Evolutionary conservation across 2,113 vertebrate genomes (phyloP), one percentile per base, ranked within the genome.

Genomic region (Anser brachyrhynchus): DNA sequence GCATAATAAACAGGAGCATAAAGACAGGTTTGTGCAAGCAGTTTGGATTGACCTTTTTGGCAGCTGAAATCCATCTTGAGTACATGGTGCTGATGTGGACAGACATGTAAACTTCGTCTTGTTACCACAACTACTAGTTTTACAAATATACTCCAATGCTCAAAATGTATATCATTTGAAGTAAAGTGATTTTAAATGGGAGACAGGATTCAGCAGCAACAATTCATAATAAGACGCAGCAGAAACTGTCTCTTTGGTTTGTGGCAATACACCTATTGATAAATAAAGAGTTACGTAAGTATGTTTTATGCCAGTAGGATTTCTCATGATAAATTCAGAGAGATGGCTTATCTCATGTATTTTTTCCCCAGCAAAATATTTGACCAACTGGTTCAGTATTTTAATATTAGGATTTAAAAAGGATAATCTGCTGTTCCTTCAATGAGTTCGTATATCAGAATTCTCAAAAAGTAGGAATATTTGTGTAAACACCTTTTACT

Each of bases 1-100:
- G 97, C 98, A 99, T 99, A 99, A 99, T 99, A 99, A 99, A 99
- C 99, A 99, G 98, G 97, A 98, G 98, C 98, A 99, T 99, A 99
- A 99, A 99, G 99, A 98, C 98, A 98, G 98, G 99, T 99, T 98
- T 99, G 99, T 99, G 98, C 98, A 98, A 98, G 97, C 97, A 97
- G 97, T 97, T 97, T 98, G 95, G 97, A 97, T 98, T 98, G 98
- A 98, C 98, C 98, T 98, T 98, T 98, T 97, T 98, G 98, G 98
- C 98, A 98, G 98, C 98, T 98, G 97, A 98, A 96, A 98, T 98
- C 97, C 97, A 97, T 98, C 98, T 98, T 97, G 97, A 96, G 95
- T 97, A 92, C 98, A 97, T 98, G 97, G 97, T 98, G 97, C 97
- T 98, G 97, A 98, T 98, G 97, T 96, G 98, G 98, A 98, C 98